Conservation (phyloP, 2,797 vertebrate genomes). For the Urosaurus nigricauda region DNA sequence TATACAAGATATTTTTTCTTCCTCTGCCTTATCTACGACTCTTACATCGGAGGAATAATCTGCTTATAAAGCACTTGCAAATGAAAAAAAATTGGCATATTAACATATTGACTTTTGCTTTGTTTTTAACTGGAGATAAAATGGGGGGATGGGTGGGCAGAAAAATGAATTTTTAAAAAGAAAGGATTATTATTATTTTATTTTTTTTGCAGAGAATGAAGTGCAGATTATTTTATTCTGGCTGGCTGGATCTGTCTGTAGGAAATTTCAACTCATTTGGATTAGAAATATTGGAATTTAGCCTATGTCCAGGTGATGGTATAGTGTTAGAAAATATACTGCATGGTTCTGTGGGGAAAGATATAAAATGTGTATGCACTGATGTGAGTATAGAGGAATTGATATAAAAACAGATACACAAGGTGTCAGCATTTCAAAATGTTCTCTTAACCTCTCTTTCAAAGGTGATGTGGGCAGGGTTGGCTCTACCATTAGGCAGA, state of each 20-base stretch:
- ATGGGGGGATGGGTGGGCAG: too few relatives aligned
- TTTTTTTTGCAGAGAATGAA: not conserved
- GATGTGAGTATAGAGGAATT: not conserved
- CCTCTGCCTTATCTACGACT: conserved; percentile 15
- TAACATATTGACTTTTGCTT: not conserved
- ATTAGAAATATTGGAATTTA: conserved; percentile 13
- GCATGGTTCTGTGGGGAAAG: conserved; percentile 48
- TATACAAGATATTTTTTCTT: not conserved
- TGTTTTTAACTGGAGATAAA: not conserved
- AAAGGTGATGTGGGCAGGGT: not conserved
- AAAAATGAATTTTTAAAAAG: not conserved
- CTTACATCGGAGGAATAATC: not conserved
- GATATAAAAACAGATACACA: not conserved
- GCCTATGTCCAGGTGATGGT: not conserved
- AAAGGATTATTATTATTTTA: too few relatives aligned
- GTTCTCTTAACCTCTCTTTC: not conserved
- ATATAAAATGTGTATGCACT: not conserved
- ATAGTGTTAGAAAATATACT: not conserved
- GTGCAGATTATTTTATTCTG: not conserved
- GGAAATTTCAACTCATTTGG: conserved; percentile 45
- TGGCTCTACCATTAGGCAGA: not conserved
- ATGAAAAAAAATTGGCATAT: not conserved
- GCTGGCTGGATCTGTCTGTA: conserved; percentile 37
- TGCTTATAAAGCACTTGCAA: conserved; percentile 17
- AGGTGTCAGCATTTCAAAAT: not conserved